phyloP scores from a whole-genome alignment of 2,113 vertebrate genomes.

The Vidua chalybeata region DNA sequence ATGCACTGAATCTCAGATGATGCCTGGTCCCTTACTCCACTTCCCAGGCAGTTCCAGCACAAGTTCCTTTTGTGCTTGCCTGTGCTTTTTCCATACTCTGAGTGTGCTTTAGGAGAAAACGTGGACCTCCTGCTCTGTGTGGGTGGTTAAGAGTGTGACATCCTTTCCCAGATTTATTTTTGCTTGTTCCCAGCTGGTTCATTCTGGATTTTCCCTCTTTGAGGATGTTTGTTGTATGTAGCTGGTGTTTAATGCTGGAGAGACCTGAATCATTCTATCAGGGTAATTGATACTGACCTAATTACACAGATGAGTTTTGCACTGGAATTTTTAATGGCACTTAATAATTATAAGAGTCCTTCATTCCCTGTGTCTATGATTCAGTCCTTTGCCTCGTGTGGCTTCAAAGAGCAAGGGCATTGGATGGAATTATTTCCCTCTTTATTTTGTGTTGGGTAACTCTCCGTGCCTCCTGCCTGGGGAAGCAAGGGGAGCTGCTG shows the following conservation, averaged over 20 bases:
- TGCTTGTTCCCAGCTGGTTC: not conserved
- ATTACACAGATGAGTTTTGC: not conserved
- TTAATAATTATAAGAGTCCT: not conserved
- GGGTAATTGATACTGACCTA: conserved; percentile 38
- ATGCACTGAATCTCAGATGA: not conserved
- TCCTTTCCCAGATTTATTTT: not conserved
- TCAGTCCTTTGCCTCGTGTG: not conserved
- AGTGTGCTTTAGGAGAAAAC: not conserved
- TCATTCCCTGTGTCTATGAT: not conserved
- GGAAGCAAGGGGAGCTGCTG: not conserved
- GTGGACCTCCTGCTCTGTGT: not conserved
- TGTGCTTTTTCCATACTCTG: not conserved
- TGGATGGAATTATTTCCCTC: not conserved
- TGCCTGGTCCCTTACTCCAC: not conserved
- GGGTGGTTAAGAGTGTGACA: not conserved
- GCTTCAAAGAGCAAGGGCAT: not conserved
- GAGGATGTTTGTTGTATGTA: not conserved
- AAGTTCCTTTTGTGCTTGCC: not conserved
- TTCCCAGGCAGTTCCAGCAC: not conserved
- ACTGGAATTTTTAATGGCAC: conserved; percentile 11
- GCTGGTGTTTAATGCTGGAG: not conserved
- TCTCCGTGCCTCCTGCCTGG: not conserved
- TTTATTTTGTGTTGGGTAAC: not conserved
- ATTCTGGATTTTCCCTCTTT: not conserved
- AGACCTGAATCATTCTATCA: not conserved